Conservation (phyloP, 2,113 vertebrate genomes). For the Nannospalax galili region DNA sequence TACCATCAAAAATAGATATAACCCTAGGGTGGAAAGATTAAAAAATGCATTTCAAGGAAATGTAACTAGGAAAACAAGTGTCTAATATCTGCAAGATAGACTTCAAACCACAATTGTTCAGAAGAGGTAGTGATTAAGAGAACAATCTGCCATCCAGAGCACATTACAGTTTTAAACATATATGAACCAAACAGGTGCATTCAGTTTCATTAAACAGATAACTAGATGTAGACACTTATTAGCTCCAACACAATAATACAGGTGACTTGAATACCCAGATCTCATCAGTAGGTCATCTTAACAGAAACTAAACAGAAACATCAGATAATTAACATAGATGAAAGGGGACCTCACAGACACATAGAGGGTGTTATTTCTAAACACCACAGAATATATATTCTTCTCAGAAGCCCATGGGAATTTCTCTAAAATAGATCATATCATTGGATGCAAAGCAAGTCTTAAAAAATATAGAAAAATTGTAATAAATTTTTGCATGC, state of each 20-base stretch:
- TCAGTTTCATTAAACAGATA: not conserved
- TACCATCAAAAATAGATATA: not conserved
- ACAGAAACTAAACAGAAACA: not conserved
- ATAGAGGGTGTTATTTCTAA: too few species aligned
- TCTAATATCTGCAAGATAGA: not conserved
- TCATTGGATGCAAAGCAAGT: not conserved
- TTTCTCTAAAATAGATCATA: not conserved
- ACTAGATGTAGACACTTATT: not conserved
- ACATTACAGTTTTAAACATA: not conserved
- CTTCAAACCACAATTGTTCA: not conserved
- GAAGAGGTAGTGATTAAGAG: not conserved
- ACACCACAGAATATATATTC: not conserved
- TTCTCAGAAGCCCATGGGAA: not conserved
- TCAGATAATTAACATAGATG: not conserved
- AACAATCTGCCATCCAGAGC: not conserved
- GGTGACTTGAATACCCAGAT: too few species aligned
- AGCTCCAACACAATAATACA: not conserved
- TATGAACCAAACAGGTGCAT: not conserved
- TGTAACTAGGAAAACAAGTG: not conserved
- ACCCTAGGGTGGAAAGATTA: not conserved
- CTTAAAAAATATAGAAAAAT: not conserved
- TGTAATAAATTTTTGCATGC: not conserved
- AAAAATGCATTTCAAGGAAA: not conserved
- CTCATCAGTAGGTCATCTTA: not conserved
- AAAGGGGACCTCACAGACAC: not conserved